phyloP scores from a whole-genome alignment of 2,888 invertebrate genomes.

The Hermaeophaga mercurialis region DNA sequence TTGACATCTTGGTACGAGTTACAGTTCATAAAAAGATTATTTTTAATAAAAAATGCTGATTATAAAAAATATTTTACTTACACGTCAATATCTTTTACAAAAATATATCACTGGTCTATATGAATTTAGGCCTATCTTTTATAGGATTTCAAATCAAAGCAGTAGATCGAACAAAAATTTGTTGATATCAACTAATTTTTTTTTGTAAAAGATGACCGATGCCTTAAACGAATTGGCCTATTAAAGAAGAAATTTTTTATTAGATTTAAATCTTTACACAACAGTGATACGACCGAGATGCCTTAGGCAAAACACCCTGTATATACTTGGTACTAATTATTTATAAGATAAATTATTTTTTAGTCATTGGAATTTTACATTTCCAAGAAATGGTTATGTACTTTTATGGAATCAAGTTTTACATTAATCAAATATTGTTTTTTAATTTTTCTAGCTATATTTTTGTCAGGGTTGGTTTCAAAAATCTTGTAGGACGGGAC shows the following conservation, averaged over 20 bases:
- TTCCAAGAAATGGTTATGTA: slow-evolving; percentile 17
- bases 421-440: slow-evolving; percentile 5
- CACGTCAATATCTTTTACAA: no score
- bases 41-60: no score
- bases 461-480: slow-evolving; percentile 24
- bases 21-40: slow-evolving; percentile 11
- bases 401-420: not conserved
- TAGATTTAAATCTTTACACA: slow-evolving; percentile 13
- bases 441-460: not conserved
- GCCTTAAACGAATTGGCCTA: not conserved
- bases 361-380: slow-evolving; percentile 39
- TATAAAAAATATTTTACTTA: no score
- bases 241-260: slow-evolving; percentile 1
- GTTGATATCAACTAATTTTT: not conserved
- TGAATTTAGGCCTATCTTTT: no score
- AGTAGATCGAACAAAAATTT: no score
- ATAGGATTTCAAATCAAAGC: no score
- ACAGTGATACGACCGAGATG: slow-evolving; percentile 27
- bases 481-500: not conserved
- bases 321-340: slow-evolving; percentile 45
- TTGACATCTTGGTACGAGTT: slow-evolving; percentile 12
- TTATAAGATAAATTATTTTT: slow-evolving; percentile 49
- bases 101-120: no score
- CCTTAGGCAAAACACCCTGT: slow-evolving; percentile 32
- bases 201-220: not conserved